Evolutionary conservation across 2,888 invertebrate species (phyloP).

Genomic region (Aphodius sticticus): DNA sequence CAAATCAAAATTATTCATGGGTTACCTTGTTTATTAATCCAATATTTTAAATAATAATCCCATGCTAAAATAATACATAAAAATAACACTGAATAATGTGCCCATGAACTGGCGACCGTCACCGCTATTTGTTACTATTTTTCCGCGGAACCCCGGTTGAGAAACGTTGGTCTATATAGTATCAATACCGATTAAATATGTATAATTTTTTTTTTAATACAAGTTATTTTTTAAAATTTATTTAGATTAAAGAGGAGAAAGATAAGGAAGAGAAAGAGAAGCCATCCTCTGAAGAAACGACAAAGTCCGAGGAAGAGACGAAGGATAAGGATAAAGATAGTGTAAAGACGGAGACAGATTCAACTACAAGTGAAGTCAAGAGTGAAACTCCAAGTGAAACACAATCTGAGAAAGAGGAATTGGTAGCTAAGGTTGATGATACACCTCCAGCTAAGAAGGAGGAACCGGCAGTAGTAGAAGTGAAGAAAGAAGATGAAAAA

Average conservation of each 20-base stretch:
- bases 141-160: no score
- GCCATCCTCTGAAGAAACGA: constrained; percentile 10
- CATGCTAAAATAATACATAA: no score
- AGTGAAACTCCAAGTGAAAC: constrained; percentile 46
- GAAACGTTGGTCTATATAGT: no score
- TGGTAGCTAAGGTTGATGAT: constrained; percentile 35
- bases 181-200: neutral
- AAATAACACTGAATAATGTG: no score
- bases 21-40: no score
- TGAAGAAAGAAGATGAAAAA: constrained; percentile 57
- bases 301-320: constrained; percentile 45
- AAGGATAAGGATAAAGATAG: constrained; percentile 48
- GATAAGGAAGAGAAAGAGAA: constrained; percentile 45
- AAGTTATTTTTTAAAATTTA: neutral
- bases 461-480: constrained; percentile 46
- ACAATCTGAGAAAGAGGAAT: constrained; percentile 49
- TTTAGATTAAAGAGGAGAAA: constrained; percentile 29
- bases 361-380: constrained; percentile 47
- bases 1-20: no score
- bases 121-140: no score
- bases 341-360: constrained; percentile 45
- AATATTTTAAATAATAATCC: no score
- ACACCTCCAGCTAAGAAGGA: constrained; percentile 28
- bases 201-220: neutral
- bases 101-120: no score